Evolutionary conservation across 1,140 invertebrate genomes (phyloP).

Genomic region (Papilio helenus): DNA sequence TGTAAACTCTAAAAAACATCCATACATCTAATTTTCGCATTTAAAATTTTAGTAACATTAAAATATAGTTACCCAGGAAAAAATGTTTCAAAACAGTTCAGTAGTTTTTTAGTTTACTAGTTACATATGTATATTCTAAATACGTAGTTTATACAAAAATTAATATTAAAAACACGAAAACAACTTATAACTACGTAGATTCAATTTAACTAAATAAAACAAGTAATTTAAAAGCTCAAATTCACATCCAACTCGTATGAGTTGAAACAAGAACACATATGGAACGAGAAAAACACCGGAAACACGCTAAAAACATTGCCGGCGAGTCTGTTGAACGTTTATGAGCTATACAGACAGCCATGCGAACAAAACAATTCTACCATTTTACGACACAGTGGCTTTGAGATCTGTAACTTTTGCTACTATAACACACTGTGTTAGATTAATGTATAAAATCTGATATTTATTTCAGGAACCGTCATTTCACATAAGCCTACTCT

Average conservation of each 20-base stretch:
- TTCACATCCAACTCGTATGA: not conserved
- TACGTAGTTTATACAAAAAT: too few species aligned
- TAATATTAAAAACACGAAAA: not conserved
- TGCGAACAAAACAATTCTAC: constrained; percentile 41
- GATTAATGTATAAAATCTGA: too few species aligned
- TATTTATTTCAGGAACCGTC: constrained; percentile 85
- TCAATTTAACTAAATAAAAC: not conserved
- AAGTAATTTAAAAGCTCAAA: not conserved
- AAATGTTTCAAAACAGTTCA: too few species aligned
- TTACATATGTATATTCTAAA: too few species aligned
- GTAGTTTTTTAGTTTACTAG: too few species aligned
- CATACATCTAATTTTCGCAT: too few species aligned
- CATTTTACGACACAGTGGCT: constrained; percentile 42
- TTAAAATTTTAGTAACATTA: too few species aligned
- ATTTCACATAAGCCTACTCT: constrained; percentile 88
- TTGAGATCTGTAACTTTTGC: too few species aligned
- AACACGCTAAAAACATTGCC: constrained; percentile 30
- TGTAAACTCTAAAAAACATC: too few species aligned
- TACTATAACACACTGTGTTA: too few species aligned
- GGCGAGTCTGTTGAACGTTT: constrained; percentile 40
- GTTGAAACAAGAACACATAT: constrained; percentile 15
- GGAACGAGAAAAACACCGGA: constrained; percentile 24
- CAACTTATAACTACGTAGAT: not conserved
- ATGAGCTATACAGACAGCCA: constrained; percentile 38
- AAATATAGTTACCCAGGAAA: too few species aligned